Conservation (phyloP, 2,888 invertebrate genomes). For the Anaspis maculata region DNA sequence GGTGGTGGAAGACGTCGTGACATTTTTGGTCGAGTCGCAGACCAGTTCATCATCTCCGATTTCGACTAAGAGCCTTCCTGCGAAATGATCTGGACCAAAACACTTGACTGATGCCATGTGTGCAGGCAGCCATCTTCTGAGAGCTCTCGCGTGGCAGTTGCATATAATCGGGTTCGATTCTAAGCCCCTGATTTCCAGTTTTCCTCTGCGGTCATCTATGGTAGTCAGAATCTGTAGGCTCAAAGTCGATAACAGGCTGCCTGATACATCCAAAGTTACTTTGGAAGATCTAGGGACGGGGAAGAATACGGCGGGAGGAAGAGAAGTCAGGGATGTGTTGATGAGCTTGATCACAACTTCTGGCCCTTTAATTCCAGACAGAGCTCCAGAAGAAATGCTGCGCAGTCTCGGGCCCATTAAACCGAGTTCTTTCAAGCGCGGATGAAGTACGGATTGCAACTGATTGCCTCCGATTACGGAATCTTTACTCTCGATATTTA, state of each 20-base stretch:
- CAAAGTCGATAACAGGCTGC: conserved; percentile 67
- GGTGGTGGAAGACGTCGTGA: conserved; percentile 38
- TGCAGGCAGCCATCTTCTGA: conserved; percentile 69
- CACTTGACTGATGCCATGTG: conserved; percentile 55
- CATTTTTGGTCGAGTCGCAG: conserved; percentile 59
- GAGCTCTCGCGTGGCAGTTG: conserved; percentile 73
- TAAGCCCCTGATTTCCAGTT: conserved; percentile 65
- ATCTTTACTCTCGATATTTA: conserved; percentile 84
- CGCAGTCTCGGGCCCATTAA: conserved; percentile 66
- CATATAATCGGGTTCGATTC: conserved; percentile 75
- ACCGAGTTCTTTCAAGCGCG: conserved; percentile 65
- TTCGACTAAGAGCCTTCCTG: conserved; percentile 60
- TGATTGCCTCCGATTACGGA: conserved; percentile 73
- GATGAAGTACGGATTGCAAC: conserved; percentile 68
- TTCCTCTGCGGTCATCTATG: conserved; percentile 72
- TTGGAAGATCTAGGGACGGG: conserved; percentile 80
- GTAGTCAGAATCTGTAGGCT: conserved; percentile 71
- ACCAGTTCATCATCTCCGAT: conserved; percentile 75
- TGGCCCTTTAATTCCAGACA: conserved; percentile 72
- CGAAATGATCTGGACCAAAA: conserved; percentile 59
- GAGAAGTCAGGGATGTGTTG: conserved; percentile 68
- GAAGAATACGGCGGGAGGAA: conserved; percentile 78
- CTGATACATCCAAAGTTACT: conserved; percentile 68
- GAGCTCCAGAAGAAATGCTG: conserved; percentile 71
- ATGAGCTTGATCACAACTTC: conserved; percentile 63